Evolutionary conservation across 1,140 invertebrate species (phyloP), one percentile per base, ranked within the genome.

Genomic region (Ceratosolen solmsi): DNA sequence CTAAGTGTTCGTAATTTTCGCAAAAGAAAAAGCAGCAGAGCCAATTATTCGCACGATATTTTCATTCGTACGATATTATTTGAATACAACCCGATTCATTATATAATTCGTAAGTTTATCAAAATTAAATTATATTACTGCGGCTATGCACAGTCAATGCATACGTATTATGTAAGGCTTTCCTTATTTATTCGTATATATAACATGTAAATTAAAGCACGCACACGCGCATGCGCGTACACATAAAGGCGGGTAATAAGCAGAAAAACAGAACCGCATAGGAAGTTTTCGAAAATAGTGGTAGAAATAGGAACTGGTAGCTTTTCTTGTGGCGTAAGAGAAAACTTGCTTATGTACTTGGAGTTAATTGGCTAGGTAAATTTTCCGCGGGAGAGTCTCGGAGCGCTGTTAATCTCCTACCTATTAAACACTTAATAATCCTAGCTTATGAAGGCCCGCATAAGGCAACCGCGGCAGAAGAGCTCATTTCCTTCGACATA

Each of bases 391-490:
- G n/a, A 22, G 0, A 56, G 17, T 36, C 54, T 13, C 17, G 22
- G 22, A 30, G 38, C 72, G 79, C 60, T 75, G 72, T 81, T 81
- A 81, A 81, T 75, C 72, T 70, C 79, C 56, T 54, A 49, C 9
- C 60, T n/a, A 81, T 81, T 81, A 81, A 60, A 70, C 72, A 81
- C 79, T 81, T 81, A 81, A 81, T 81, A 81, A 81, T 81, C 72
- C 72, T 51, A 58, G 36, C 79, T 72, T 63, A 65, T 20, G 79
- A 65, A 74, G 41, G 36, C 38, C 60, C 63, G 36, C 33, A 41
- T 75, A 60, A 60, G 51, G 51, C 27, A 33, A 58, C 73, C 74
- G 80, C 73, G 68, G 54, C 51, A 63, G 51, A 30, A 25, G 70
- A 80, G 25, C 72, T 75, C 72, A 75, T 81, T 81, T 81, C 7